These are phyloP conservation scores for Caenorhabditis inopinata DNA, from an alignment of 1,140 invertebrate species.

Conservation along the genomic window DNA sequence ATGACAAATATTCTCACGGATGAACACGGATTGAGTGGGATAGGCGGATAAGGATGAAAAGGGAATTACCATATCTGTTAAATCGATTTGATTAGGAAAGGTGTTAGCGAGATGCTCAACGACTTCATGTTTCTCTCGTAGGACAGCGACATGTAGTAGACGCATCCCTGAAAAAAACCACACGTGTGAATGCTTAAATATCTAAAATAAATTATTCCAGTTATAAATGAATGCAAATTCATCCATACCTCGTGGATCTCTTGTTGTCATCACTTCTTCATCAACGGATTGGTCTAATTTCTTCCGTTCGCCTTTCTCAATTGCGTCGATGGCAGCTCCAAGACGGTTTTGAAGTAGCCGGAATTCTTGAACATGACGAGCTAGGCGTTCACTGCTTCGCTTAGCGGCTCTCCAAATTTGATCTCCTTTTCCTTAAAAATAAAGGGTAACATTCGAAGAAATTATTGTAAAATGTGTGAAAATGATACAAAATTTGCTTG, in stretches of 20 bases:
- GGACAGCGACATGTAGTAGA: conserved; percentile 59
- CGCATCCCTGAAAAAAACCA: conserved; percentile 53
- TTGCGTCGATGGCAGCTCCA: conserved; percentile 48
- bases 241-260: conserved; percentile 56
- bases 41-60: not conserved
- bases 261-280: conserved; percentile 56
- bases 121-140: conserved; percentile 63
- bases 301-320: conserved; percentile 57
- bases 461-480: no score
- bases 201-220: not conserved
- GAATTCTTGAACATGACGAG: conserved; percentile 57
- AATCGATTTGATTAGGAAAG: conserved; percentile 55
- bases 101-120: conserved; percentile 55
- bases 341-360: conserved; percentile 57
- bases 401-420: conserved; percentile 62
- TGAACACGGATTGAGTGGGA: not conserved
- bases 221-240: not conserved
- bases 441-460: no score
- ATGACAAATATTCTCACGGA: not conserved
- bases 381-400: conserved; percentile 57
- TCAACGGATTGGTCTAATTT: conserved; percentile 44
- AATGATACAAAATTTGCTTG: no score
- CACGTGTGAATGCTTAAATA: not conserved
- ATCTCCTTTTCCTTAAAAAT: conserved; percentile 48
- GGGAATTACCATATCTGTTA: conserved; percentile 52